Evolutionary conservation across 1,140 invertebrate species (phyloP).

Genomic region (Dendroctonus valens): DNA sequence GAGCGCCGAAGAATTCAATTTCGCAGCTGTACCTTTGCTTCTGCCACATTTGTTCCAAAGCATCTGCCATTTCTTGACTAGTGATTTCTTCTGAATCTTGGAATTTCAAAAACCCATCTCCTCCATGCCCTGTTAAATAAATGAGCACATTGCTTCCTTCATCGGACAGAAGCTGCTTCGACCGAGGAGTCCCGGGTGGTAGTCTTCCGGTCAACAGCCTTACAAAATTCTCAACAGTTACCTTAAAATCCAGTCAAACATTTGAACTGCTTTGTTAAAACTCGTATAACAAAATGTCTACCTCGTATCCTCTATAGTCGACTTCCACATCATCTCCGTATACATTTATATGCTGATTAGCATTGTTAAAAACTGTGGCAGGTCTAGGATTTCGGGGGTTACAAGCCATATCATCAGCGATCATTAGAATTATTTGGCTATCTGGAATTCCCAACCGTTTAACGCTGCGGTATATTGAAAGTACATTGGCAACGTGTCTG

Average conservation of each 20-base stretch:
- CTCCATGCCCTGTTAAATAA: constrained; percentile 96
- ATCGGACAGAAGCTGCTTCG: constrained; percentile 93
- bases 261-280: neutral
- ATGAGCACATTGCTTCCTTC: constrained; percentile 97
- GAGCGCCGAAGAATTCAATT: no score
- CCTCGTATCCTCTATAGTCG: constrained; percentile 97
- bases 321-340: constrained; percentile 99
- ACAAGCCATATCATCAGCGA: constrained; percentile 99
- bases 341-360: constrained; percentile 96
- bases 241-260: constrained; percentile 47
- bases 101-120: constrained; percentile 98
- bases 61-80: constrained; percentile 97
- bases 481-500: constrained; percentile 96
- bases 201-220: constrained; percentile 90
- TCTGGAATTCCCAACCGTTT: constrained; percentile 97
- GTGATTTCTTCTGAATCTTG: constrained; percentile 99
- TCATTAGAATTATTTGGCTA: constrained; percentile 95
- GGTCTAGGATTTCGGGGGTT: constrained; percentile 96
- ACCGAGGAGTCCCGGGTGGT: constrained; percentile 86
- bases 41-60: constrained; percentile 99
- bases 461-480: constrained; percentile 97
- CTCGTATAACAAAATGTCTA: constrained; percentile 47
- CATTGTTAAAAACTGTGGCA: constrained; percentile 98
- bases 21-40: constrained; percentile 71
- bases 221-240: constrained; percentile 99